Base-by-base conservation (phyloP, 2,888 invertebrate species). In the Hipparchia semele region DNA sequence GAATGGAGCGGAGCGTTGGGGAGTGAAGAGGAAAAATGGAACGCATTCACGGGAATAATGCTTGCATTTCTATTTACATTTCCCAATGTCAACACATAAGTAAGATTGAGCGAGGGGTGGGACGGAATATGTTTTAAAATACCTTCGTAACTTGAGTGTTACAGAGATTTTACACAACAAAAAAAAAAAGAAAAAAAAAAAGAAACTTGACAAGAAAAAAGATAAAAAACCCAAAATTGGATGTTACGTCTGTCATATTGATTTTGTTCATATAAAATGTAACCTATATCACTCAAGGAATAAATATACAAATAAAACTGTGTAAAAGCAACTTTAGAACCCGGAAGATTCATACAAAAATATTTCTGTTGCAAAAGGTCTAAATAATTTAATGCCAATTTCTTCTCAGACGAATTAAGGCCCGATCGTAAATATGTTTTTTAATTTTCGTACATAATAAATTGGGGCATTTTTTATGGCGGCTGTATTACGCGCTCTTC, bases 51-150 rank as follows among this genome's bases (percentile, higher is more conserved):
- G 10, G 67, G 9, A 67, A 56, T 33, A 72, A 67, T 61, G 61
- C 70, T 62, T 62, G 70, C 70, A 70, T 68, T 71, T 71, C 71
- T 73, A 71, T 70, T 68, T 71, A 59, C 56, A 59, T 71, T 68
- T 64, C 69, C 59, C 68, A 68, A 68, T 71, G 73, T 68, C 71
- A 73, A 73, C 71, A 68, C 71, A 68, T 73, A 71, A 73, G 73
- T 70, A 73, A 71, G 71, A 73, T 73, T 71, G 73, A 74, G 71
- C 68, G 71, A 65, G 71, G 69, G 53, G 61, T 23, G 65, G 64
- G 13, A 54, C 58, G 65, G 64, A 73, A 71, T 73, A 73, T 39
- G 71, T 71, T 73, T 73, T 73, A 65, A 68, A 65, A 67, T 39
- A 56, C 64, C 68, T 71, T 62, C 73, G 68, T 74, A 74, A 74